Conservation (phyloP, 2,113 vertebrate genomes). For the Ochotona curzoniae region DNA sequence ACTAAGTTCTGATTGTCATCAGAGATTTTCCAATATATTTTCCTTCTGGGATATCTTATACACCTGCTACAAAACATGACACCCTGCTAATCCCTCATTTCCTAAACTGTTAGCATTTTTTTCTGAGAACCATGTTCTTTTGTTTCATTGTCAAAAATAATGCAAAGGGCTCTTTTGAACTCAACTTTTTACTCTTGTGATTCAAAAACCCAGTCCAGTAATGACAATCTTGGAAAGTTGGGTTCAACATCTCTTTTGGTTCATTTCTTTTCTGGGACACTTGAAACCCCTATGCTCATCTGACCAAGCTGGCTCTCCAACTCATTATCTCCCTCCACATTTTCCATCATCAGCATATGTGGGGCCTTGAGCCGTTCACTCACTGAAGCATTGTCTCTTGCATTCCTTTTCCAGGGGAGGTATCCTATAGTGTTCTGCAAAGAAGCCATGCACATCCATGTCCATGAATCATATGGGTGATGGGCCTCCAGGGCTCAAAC, state of each 20-base stretch:
- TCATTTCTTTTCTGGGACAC: conserved; percentile 8
- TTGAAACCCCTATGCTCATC: conserved; percentile 43
- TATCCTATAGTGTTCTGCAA: conserved; percentile 69
- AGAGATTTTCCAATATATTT: conserved; percentile 68
- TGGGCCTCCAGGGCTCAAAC: conserved; percentile 4
- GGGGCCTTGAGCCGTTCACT: conserved; percentile 69
- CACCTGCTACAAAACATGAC: conserved; percentile 71
- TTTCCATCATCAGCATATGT: conserved; percentile 68
- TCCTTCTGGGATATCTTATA: conserved; percentile 39
- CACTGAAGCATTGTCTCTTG: conserved; percentile 65
- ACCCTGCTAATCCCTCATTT: conserved; percentile 70
- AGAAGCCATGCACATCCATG: conserved; percentile 59
- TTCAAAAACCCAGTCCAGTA: conserved; percentile 70
- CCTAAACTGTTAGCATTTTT: conserved; percentile 72
- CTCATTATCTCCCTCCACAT: conserved; percentile 30
- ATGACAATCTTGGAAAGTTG: conserved; percentile 65
- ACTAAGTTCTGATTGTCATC: conserved; percentile 58
- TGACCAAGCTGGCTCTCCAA: neutral
- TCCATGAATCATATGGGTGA: conserved; percentile 52
- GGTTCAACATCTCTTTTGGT: conserved; percentile 67
- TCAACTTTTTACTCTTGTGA: conserved; percentile 76
- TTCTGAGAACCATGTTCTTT: conserved; percentile 75
- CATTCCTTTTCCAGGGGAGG: conserved; percentile 61
- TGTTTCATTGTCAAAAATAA: conserved; percentile 79
- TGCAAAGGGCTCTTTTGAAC: conserved; percentile 70